These are phyloP conservation scores for Umimayanthus chanpuru DNA, from an alignment of 92 coral and sea anemone species.

Conservation along the genomic window DNA sequence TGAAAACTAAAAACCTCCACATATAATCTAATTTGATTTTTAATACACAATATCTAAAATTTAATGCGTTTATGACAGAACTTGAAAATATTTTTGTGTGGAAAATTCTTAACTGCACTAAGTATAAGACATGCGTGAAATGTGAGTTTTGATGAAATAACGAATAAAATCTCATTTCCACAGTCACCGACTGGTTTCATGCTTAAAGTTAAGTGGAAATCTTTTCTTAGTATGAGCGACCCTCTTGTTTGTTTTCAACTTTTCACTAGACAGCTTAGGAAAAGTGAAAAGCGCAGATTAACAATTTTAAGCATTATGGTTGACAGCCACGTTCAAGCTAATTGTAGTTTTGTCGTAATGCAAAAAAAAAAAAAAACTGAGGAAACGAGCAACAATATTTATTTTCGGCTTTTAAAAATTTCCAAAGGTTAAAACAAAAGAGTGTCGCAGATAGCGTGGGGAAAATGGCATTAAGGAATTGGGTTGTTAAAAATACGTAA, in stretches of 20 bases:
- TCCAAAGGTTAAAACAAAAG: neutral
- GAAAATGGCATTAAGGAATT: too few species aligned
- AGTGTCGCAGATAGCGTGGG: too few species aligned
- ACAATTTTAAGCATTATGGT: neutral
- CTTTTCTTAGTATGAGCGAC: neutral
- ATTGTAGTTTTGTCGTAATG: neutral
- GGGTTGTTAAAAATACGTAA: too few species aligned
- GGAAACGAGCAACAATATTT: too few species aligned
- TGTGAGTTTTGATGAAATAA: neutral
- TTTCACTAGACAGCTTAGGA: too few species aligned
- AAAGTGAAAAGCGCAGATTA: neutral
- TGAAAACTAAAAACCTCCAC: neutral
- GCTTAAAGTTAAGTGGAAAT: neutral
- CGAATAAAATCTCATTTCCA: too few species aligned
- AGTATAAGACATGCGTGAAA: neutral
- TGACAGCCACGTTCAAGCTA: neutral
- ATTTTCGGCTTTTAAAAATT: neutral
- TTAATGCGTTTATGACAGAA: neutral
- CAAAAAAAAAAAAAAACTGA: neutral
- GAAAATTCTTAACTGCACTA: neutral
- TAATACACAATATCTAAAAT: neutral
- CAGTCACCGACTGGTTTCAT: neutral
- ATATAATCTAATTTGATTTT: neutral
- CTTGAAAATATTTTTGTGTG: neutral
- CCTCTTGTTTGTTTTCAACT: neutral